Base-by-base conservation (phyloP, 1,140 invertebrate species). In the Ceratina calcarata region DNA sequence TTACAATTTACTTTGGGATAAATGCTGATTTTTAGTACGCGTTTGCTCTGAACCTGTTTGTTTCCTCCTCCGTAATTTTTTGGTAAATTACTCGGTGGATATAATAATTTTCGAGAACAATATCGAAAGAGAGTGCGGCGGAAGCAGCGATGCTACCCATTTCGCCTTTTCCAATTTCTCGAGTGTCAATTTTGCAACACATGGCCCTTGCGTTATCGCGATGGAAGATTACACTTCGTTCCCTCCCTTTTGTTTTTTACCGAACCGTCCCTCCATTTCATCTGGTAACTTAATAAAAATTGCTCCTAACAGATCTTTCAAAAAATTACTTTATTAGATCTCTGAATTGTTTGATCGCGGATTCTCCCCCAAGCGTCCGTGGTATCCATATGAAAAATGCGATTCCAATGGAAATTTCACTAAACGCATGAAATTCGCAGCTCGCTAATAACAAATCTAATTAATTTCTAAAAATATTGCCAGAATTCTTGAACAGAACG, bases 121-220 rank as follows among this genome's bases (percentile, higher is more conserved):
- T 78, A 78, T 78, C 69, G 76, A 65, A 71, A 72, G 51, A 72
- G 51, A 72, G 60, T 37, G 72, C 49, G 60, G n/a, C 20, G 51
- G 68, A 10, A 61, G 49, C 27, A 49, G 45, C 60, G 67, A 72
- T 64, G 53, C 68, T 37, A 55, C 76, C 76, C 76, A 72, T 78
- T 78, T 78, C 76, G 60, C 76, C 76, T 78, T 71, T 72, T 78
- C 76, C 76, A 78, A 78, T 78, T 78, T 78, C 76, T 78, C 49
- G 60, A 72, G 76, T 78, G 76, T 78, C 76, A 78, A 78, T 78
- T 78, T 78, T 78, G 76, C 76, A 78, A 78, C 76, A 78, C 76
- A 78, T 78, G 76, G 76, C 76, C 68, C 76, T 78, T 78, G 68
- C 76, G 76, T 78, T 78, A 78, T 78, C 76, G n/a, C 76, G 45